Evolutionary conservation across 2,888 invertebrate genomes (phyloP), one percentile per base, ranked within the genome.

Genomic region (Eupeodes latifasciatus): DNA sequence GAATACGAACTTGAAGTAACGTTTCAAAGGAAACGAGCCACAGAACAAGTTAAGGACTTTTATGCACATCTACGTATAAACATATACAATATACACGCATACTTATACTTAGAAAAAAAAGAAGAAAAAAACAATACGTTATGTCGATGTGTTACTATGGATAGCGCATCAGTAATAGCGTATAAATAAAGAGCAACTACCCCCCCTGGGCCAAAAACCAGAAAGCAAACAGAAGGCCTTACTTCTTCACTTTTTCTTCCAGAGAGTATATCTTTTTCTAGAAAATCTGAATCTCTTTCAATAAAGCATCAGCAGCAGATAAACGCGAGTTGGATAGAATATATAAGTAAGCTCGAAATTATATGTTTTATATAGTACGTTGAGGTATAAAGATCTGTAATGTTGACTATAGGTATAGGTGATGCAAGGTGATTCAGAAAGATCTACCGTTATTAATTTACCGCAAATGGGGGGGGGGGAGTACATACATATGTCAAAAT

Each of bases 131-230:
- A 66, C 61, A 76, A 87, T 67, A 87, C 83, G 83, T 40, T 5
- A 40, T 40, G 40, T 40, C 80, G 83, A 87, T 80, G 83, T 82
- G 79, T 80, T 86, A 82, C 86, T 82, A 80, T 71, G 66, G 83
- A 72, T 80, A 80, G 80, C 81, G 76, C 79, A 83, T 80, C 83
- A 87, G 83, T 87, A 87, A 83, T 87, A 80, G 83, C 83, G 80
- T 83, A 87, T 87, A 87, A 87, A 87, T 87, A 87, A 87, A 87
- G 87, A 87, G 87, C 83, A 87, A 83, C 87, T 83, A 87, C 80
- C 83, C 83, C 83, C 85, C 61, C 49, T 62, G 53, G 83, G 83
- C 83, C 64, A 79, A 66, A 69, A 69, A 66, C 14, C 66, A 66
- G 47, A 64, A 47, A 71, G 40, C 51, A 57, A 82, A 59, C 82